Evolutionary conservation across 92 coral and sea anemone species (phyloP), one percentile per base, ranked within the genome.

Genomic region (Zoanthus gigantus): DNA sequence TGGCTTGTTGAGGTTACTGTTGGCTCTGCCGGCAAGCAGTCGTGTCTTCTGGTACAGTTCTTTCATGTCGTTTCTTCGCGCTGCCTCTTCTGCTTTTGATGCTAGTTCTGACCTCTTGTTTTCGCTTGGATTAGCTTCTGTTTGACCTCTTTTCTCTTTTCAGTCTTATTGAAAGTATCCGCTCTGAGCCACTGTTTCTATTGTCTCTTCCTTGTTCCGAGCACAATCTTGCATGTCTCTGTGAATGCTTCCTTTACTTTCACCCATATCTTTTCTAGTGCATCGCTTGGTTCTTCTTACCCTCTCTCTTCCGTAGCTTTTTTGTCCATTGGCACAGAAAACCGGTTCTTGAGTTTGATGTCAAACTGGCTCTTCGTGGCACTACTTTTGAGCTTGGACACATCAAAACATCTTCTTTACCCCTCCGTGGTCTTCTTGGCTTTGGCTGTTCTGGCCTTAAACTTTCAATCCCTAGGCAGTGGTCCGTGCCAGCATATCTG

Each of bases 21-120:
- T 37, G 42, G 42, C 42, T 37, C 74, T 68, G 74, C 74, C 74
- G 74, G 90, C 30, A 72, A 31, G 71, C 52, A 63, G 42, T 53
- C 71, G 34, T 58, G 69, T 32, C 65, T 56, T 60, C 18, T 28
- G 84, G 44, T 37, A 79, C 72, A 16, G 28, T 37, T 30, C 4
- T 4, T 37, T 57, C 73, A 79, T 37, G 63, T 50, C 60, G 47
- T 37, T 23, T 6, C 2, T 73, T 37, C 16, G 0, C 18, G 54
- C 78, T 73, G 47, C 48, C 78, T 76, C 52, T 54, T 76, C 46
- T 18, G 60, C 65, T 76, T 54, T 14, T 76, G 58, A 47, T 76
- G 60, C 81, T 76, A 48, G 58, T 28, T 76, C 15, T 30, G 17
- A 17, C 29, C 42, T 74, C 37, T 30, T 17, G 17, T 1, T 72